Base-by-base conservation (phyloP, 1,140 invertebrate genomes). In the Charaxes varanes region DNA sequence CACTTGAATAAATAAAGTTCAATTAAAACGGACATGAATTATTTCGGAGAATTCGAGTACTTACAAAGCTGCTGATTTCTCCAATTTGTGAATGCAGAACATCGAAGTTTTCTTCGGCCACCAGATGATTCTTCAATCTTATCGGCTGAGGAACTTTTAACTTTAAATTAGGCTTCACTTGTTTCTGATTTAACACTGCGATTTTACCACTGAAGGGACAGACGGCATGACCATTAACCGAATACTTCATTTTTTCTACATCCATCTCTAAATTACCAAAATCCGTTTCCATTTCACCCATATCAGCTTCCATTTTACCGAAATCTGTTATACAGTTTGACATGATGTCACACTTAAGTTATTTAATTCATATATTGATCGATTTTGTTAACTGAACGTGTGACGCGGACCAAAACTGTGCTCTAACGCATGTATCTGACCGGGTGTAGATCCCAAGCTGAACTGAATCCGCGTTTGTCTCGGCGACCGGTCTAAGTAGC, bases 101-200 rank as follows among this genome's bases (percentile, higher is more conserved):
- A 33, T 82, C 78, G 10, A 64, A 55, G 17, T 65, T 70, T 27
- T 82, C 72, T 27, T 67, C 65, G 6, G 50, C 19, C 18, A 46
- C 54, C 7, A 74, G 27, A 50, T 70, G 64, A 38, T 82, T 79
- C 28, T 63, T 66, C 37, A 82, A 44, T 41, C 53, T 66, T 34
- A 79, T 50, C 1, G 78, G 71, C 22, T 76, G 71, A 14, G 73
- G 59, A 30, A 82, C 66, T 55, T 78, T 79, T 10, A 82, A 44
- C 16, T 64, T 61, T 8, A 81, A 47, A 35, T 64, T 70, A 2
- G 61, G 59, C 43, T 76, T 79, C 23, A 42, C 58, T 21, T 38
- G 41, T 22, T 53, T 56, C 3, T 56, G 49, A 37, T 40, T 46
- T 38, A 57, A 57, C 27, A 55, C 30, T 24, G 51, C 41, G 28